These are phyloP conservation scores for Muscicapa striata DNA, from an alignment of 2,797 vertebrate genomes.

Conservation along the genomic window DNA sequence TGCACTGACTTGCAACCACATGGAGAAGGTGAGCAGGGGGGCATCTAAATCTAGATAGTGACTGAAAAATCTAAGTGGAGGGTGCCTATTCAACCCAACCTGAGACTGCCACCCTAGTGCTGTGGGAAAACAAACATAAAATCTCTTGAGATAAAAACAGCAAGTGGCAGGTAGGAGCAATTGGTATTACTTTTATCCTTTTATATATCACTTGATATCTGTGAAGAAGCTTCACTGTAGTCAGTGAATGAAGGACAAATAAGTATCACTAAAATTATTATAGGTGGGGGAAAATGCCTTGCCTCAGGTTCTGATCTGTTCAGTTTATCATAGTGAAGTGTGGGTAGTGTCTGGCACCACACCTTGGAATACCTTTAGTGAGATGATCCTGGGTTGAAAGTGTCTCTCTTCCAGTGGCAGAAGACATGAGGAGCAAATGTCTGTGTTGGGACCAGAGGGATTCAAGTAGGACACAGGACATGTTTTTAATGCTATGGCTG, in stretches of 20 bases:
- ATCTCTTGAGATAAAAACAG: neutral
- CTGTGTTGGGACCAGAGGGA: neutral
- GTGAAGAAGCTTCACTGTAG: neutral
- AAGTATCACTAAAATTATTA: neutral
- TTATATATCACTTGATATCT: neutral
- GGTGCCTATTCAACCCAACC: neutral
- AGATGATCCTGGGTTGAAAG: neutral
- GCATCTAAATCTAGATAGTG: neutral
- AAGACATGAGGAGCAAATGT: neutral
- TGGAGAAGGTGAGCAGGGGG: neutral
- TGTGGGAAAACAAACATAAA: neutral
- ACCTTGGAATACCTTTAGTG: neutral
- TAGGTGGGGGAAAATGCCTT: neutral
- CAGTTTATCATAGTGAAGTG: neutral
- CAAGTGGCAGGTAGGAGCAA: neutral
- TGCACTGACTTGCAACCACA: neutral
- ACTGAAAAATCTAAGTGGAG: neutral
- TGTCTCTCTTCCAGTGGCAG: neutral
- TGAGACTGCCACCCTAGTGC: neutral
- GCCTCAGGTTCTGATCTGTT: neutral
- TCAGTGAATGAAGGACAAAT: neutral
- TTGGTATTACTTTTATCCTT: neutral
- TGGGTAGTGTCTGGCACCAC: neutral
- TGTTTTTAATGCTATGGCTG: neutral
- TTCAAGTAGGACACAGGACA: neutral